A percentile compares a stretch with the other conserved stretches of the same genome.
These are phyloP conservation scores for Lycorma delicatula DNA, from an alignment of 1,140 invertebrate species.

Conservation along the genomic window DNA sequence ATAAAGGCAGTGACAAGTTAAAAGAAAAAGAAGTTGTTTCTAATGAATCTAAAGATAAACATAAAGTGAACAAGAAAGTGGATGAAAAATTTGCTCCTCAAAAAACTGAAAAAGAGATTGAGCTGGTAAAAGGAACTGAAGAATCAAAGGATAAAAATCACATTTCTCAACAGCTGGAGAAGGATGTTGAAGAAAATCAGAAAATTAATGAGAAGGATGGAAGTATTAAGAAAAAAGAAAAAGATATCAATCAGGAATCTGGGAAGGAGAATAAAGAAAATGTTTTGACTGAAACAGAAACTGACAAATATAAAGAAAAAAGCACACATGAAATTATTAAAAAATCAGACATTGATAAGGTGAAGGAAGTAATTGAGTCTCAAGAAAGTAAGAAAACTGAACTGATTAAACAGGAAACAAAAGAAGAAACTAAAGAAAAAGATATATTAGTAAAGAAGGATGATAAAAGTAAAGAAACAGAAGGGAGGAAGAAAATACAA, in stretches of 20 bases:
- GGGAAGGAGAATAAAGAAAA: neutral
- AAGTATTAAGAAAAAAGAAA: neutral
- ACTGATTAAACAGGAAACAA: neutral
- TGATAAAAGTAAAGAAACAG: constrained; percentile 3
- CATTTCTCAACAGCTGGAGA: neutral
- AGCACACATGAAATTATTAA: neutral
- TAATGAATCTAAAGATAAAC: neutral
- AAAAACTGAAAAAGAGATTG: neutral
- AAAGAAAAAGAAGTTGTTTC: neutral
- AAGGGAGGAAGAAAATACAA: constrained; percentile 22
- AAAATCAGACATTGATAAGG: neutral
- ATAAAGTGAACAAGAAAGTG: neutral
- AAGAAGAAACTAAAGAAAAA: neutral
- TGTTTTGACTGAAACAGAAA: neutral
- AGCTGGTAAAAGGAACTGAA: neutral
- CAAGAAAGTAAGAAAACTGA: neutral
- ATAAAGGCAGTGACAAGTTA: neutral
- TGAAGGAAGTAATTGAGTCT: neutral
- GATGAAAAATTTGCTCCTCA: no score
- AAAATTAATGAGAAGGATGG: neutral
- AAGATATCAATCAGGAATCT: neutral
- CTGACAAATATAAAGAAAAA: neutral
- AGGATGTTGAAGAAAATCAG: neutral
- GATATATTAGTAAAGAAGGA: neutral
- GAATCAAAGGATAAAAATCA: neutral